Evolutionary conservation across 2,888 invertebrate genomes (phyloP).

Genomic region (Schizotus pectinicornis): DNA sequence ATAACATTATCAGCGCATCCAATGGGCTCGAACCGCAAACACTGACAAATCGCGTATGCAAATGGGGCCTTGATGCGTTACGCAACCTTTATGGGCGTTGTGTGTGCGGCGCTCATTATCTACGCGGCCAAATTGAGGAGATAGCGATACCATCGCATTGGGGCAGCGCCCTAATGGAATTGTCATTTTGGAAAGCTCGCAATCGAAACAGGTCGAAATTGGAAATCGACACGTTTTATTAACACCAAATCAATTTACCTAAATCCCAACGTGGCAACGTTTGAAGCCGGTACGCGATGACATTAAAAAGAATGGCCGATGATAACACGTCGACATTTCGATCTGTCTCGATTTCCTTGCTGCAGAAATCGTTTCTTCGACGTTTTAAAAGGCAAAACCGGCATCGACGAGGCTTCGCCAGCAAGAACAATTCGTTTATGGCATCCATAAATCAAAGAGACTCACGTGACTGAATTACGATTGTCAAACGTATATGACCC

Average conservation of each 20-base stretch:
- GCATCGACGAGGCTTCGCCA: neutral
- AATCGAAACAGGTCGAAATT: neutral
- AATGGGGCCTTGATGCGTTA: slow-evolving; percentile 10
- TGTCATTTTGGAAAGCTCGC: neutral
- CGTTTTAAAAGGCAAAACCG: neutral
- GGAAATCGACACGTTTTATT: neutral
- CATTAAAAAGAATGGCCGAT: neutral
- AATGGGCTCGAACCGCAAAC: slow-evolving; percentile 18
- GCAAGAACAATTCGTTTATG: slow-evolving; percentile 23
- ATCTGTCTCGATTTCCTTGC: neutral
- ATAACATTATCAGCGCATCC: slow-evolving; percentile 23
- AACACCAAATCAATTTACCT: too few species aligned
- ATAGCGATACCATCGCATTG: neutral
- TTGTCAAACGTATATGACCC: slow-evolving; percentile 25
- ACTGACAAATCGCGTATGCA: slow-evolving; percentile 25
- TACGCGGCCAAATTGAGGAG: slow-evolving; percentile 3
- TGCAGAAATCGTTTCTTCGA: neutral
- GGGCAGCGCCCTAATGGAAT: neutral
- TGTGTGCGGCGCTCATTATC: neutral
- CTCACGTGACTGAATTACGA: slow-evolving; percentile 26
- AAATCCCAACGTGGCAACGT: too few species aligned
- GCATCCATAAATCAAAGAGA: slow-evolving; percentile 19
- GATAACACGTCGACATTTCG: neutral
- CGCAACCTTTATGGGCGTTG: neutral
- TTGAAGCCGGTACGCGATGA: too few species aligned